These are phyloP conservation scores for Pygoscelis adeliae DNA, from an alignment of 2,113 vertebrate genomes.

Conservation along the genomic window DNA sequence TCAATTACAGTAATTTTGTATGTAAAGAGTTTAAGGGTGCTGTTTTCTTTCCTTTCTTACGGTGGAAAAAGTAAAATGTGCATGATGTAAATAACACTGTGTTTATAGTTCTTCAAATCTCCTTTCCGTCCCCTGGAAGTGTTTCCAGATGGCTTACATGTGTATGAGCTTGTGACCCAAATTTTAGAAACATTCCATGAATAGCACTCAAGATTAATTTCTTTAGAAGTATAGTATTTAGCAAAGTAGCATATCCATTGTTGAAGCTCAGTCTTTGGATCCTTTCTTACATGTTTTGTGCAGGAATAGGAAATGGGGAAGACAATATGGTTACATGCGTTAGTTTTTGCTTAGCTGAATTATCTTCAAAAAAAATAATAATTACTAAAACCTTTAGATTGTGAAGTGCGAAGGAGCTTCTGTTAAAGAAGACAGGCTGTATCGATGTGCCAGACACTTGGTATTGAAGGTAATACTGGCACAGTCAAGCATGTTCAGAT, in stretches of 20 bases:
- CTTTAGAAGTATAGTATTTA: neutral
- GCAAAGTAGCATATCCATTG: neutral
- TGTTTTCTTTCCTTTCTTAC: neutral
- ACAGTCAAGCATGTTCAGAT: neutral
- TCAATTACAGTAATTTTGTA: neutral
- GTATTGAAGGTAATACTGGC: neutral
- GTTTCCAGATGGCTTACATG: constrained; percentile 31
- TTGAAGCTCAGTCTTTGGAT: neutral
- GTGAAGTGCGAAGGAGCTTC: neutral
- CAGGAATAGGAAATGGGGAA: neutral
- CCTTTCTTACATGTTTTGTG: neutral
- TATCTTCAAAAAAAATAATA: neutral
- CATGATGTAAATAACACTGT: neutral
- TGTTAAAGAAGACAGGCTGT: neutral
- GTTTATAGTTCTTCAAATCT: constrained; percentile 13
- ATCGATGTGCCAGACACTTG: neutral
- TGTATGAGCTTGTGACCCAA: neutral
- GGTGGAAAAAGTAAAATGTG: neutral
- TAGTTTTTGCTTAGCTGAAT: neutral
- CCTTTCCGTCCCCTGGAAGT: neutral
- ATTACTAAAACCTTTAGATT: neutral
- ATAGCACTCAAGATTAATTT: neutral
- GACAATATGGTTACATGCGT: neutral
- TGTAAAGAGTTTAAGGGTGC: neutral
- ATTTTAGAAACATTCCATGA: constrained; percentile 6